Evolutionary conservation across 2,113 vertebrate species (phyloP), one percentile per base, ranked within the genome.

Genomic region (Hippocampus guttulatus): DNA sequence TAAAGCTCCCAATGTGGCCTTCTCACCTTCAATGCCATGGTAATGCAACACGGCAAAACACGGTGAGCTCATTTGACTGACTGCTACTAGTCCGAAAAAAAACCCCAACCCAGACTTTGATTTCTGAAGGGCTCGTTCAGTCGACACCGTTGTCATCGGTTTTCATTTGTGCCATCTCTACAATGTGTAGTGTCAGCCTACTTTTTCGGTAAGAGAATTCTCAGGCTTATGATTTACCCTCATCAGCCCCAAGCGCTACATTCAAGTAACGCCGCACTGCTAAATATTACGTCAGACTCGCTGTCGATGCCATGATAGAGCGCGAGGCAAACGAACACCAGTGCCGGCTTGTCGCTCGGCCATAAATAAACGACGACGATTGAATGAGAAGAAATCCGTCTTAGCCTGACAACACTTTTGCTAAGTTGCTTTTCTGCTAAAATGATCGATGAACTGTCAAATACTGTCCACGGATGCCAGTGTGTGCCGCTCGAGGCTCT

Each of bases 1-100:
- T 73, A 57, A 81, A 82, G 78, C 33, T 74, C 69, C 33, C 6
- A 2, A 64, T 58, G 72, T 10, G 54, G 76, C 61, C 43, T 78
- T 73, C 49, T 12, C 79, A 76, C 67, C 68, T 65, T 25, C 67
- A 76, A 72, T 64, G 57, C 69, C 84, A 77, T 76, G 76, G 79
- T 71, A 67, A 75, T 75, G 68, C 67, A 74, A 77, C 72, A 81
- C 38, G 60, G 51, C 55, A 30, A 76, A 71, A 82, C 62, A 21
- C 23, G 21, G n/a, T 16, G 67, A 64, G 21, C 21, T 64, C 62
- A 64, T 64, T n/a, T 43, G 62, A 40, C 62, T 41, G 38, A 43
- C 40, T 43, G 20, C 52, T 23, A 8, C 38, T 5, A n/a, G 62
- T 14, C 62, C 11, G 21, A 16, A 49, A 49, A 25, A 47, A 45